Percentiles rank a stretch among this genome's conserved stretches.
Conservation (phyloP, 2,888 invertebrate species). For the Malthinus flaveolus region DNA sequence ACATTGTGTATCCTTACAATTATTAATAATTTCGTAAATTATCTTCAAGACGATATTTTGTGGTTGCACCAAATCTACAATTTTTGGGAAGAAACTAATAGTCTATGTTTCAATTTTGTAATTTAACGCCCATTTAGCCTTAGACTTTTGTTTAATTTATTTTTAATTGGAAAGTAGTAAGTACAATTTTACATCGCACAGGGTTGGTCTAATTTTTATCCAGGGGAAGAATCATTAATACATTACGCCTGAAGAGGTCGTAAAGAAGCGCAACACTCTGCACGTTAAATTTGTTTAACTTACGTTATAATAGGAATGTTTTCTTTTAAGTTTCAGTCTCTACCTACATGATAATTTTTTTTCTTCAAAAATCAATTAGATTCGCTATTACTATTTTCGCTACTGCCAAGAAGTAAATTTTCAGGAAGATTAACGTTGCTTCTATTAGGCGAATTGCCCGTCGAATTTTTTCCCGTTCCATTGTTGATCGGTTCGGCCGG, state of each 20-base stretch:
- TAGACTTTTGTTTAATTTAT: too few relatives aligned
- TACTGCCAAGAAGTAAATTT: conserved; percentile 58
- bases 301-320: conserved; percentile 2
- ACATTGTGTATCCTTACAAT: background rate
- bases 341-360: background rate
- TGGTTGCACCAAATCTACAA: conserved; percentile 5
- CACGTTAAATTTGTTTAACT: conserved; percentile 12
- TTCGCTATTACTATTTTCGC: conserved; percentile 71
- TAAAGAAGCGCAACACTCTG: too few relatives aligned
- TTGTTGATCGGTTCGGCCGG: conserved; percentile 57
- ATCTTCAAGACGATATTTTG: background rate
- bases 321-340: background rate
- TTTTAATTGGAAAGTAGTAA: too few relatives aligned
- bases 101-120: too few relatives aligned
- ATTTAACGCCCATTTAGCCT: too few relatives aligned
- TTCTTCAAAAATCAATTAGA: conserved; percentile 55
- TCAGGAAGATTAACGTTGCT: conserved; percentile 53
- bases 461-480: conserved; percentile 41
- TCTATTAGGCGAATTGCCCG: conserved; percentile 55
- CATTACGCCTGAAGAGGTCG: too few relatives aligned
- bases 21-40: background rate
- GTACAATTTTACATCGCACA: too few relatives aligned
- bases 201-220: too few relatives aligned
- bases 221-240: too few relatives aligned
- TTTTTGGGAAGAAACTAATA: too few relatives aligned